Conservation (phyloP, 2,888 invertebrate genomes). For the Chorisops tibialis region DNA sequence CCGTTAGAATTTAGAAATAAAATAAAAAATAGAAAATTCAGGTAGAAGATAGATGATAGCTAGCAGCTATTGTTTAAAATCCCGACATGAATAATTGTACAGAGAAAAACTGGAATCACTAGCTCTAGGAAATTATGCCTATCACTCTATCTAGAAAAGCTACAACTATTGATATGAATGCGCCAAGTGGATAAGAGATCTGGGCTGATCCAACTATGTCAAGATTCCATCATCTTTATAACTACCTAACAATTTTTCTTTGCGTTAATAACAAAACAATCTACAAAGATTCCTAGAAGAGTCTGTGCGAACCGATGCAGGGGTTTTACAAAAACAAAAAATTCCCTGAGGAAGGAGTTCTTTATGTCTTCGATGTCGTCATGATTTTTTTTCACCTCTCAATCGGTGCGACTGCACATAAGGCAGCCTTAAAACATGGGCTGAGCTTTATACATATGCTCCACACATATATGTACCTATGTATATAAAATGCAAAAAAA, state of each 20-base stretch:
- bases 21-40: no score
- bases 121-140: no score
- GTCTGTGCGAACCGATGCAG: slow-evolving; percentile 23
- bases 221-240: slow-evolving; percentile 24
- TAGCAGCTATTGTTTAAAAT: no score
- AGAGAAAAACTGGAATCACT: no score
- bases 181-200: background rate
- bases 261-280: slow-evolving; percentile 14
- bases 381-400: slow-evolving; percentile 8
- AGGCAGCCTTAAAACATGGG: no score
- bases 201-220: slow-evolving; percentile 17
- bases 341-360: slow-evolving; percentile 21
- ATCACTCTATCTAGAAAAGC: no score
- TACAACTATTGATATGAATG: no score
- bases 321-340: slow-evolving; percentile 21
- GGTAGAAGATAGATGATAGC: no score
- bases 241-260: slow-evolving; percentile 23
- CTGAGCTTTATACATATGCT: background rate
- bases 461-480: no score
- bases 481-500: background rate
- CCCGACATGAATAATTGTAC: no score
- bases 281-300: slow-evolving; percentile 21
- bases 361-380: slow-evolving; percentile 19
- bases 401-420: slow-evolving; percentile 10
- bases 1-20: no score